Base-by-base conservation (phyloP, 2,797 vertebrate genomes). In the Prunella strophiata region DNA sequence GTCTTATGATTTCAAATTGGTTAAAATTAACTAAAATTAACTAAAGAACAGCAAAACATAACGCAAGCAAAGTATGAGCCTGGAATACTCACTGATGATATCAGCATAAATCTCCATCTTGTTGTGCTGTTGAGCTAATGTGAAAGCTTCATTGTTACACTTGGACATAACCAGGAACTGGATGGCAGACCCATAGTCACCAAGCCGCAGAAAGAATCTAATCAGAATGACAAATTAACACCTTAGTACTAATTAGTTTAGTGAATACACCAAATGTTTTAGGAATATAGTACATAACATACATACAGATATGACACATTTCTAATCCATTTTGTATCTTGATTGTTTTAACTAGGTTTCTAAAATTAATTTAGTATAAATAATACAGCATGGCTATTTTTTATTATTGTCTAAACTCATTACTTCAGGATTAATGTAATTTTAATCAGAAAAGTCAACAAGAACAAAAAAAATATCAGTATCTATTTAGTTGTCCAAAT, bases 71-170 rank as follows among this genome's bases (percentile, higher is more conserved):
- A 95, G 14, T 38, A 62, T 32, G 58, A 87, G 72, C 29, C 36
- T 94, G 78, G 48, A 83, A 80, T 97, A 96, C 92, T 98, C 96
- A 99, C 99, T 98, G 36, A 99, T 99, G 95, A 99, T 99, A 94
- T 99, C 99, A 36, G 99, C 99, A 14, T 99, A 99, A 89, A 99
- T 98, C 95, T 99, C 99, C 99, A 99, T 99, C 95, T 99, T 99
- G 85, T 98, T 98, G 76, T 99, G 99, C 26, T 99, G 99, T 96
- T 99, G 99, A 25, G 99, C 99, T 94, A 99, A 97, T 43, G 99
- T 98, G 96, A 99, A 99, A 65, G 99, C 99, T 97, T 99, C 99
- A 23, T 99, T 98, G 30, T 99, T 99, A 91, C 99, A 99, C 74
- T 98, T 99, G 43, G 99, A 99, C 97, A 99, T 97, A 80, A 99